Base-by-base conservation (phyloP, 2,113 vertebrate species). In the Nibea coibor region DNA sequence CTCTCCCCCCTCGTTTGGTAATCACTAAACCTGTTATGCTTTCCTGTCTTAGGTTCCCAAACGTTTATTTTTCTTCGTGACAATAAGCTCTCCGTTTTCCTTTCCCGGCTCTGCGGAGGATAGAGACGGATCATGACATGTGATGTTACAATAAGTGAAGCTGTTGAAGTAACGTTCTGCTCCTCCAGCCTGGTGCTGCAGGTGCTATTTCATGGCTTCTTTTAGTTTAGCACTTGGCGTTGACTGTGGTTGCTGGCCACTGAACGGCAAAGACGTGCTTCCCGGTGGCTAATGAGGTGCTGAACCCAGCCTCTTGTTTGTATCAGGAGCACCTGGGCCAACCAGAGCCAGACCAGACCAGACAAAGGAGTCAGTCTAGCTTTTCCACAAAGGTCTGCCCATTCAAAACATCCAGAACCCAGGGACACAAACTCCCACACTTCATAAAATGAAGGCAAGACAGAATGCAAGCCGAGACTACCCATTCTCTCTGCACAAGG, bases 401-500 rank as follows among this genome's bases (percentile, higher is more conserved):
- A 83, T 90, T 91, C 48, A 89, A 92, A 82, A 89, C 87, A 90
- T 86, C 81, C 86, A 82, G 59, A 89, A 83, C 82, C 83, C 86
- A 83, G 78, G 45, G 69, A 89, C 84, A 88, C 85, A 90, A 90
- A 88, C 90, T 89, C 90, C 91, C 88, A 93, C 90, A 93, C 91
- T 90, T 90, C 75, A 91, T 93, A 91, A 91, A 93, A 85, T 82
- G 84, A 91, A 91, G 88, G 77, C 82, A 89, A 83, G 87, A 87
- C 74, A 78, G 77, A 92, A 87, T 79, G 81, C 24, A 43, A 83
- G 85, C 72, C 5, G 75, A 86, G 73, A 65, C 74, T 81, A 63
- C 75, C 83, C 84, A 72, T 87, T 89, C 78, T 85, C 80, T 78
- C 68, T 53, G 47, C 81, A 95, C 92, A 95, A 94, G 88, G 88